Evolutionary conservation across 2,113 vertebrate genomes (phyloP).

Genomic region (Brevimyrus niger): DNA sequence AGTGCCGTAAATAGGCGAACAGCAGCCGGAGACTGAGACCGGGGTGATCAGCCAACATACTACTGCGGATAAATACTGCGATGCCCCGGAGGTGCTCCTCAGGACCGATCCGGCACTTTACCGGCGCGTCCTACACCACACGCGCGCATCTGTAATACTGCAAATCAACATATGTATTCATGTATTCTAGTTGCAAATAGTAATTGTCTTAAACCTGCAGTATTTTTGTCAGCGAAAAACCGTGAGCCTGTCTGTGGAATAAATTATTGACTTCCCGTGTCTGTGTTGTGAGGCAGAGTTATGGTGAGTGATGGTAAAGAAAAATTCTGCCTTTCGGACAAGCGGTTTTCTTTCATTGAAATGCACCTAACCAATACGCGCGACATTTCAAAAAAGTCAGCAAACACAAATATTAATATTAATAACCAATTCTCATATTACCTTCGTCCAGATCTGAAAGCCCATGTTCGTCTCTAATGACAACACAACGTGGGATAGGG

Average conservation of each 20-base stretch:
- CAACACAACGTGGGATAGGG: background rate
- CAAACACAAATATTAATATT: background rate
- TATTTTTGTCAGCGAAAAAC: background rate
- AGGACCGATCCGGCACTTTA: background rate
- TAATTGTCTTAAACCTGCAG: background rate
- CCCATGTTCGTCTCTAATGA: background rate
- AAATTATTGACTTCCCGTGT: background rate
- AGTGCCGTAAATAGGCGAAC: background rate
- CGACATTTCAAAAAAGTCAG: background rate
- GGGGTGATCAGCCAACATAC: too few species aligned
- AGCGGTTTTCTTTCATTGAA: background rate
- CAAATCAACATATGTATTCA: background rate
- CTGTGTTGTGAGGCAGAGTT: background rate
- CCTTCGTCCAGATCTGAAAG: background rate
- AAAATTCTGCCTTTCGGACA: background rate
- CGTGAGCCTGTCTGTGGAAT: background rate
- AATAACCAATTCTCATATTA: background rate
- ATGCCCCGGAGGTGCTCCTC: background rate
- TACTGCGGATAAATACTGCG: background rate
- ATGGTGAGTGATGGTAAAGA: background rate
- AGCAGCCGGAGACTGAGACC: background rate
- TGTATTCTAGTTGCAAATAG: background rate
- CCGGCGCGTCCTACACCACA: too few species aligned
- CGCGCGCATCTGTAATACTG: background rate
- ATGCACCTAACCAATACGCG: background rate